These are phyloP conservation scores for Alosa alosa DNA, from an alignment of 2,113 vertebrate genomes.

Conservation along the genomic window DNA sequence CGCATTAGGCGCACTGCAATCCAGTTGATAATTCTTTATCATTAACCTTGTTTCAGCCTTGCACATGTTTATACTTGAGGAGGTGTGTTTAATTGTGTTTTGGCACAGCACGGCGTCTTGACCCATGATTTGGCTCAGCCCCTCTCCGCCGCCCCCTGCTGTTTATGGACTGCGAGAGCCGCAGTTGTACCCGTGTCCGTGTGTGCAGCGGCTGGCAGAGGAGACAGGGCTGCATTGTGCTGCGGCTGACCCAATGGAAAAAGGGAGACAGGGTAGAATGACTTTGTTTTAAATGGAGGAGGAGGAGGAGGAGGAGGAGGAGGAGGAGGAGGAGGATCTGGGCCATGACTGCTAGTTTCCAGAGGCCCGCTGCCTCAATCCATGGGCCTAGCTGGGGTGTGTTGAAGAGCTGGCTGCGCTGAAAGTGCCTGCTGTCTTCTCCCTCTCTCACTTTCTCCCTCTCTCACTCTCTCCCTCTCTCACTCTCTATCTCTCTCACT, in stretches of 20 bases:
- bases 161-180: not conserved
- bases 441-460: not conserved
- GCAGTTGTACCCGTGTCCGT: not conserved
- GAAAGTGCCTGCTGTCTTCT: not conserved
- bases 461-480: not conserved
- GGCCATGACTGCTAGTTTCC: slow-evolving; percentile 3
- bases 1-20: not conserved
- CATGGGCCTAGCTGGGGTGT: not conserved
- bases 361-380: not conserved
- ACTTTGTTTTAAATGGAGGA: not conserved
- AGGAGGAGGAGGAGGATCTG: not conserved
- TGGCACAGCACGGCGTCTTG: not conserved
- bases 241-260: not conserved
- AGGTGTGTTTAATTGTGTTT: not conserved
- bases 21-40: not conserved
- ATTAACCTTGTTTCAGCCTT: not conserved
- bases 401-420: not conserved
- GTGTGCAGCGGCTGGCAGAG: not conserved
- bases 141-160: not conserved
- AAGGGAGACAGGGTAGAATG: not conserved
- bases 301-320: not conserved
- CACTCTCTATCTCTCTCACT: not conserved
- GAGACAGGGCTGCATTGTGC: not conserved
- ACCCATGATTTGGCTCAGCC: not conserved
- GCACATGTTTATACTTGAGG: not conserved